Percentiles rank a stretch among this genome's conserved stretches.
phyloP scores from a whole-genome alignment of 2,888 invertebrate species.

The Zaprionus bogoriensis region DNA sequence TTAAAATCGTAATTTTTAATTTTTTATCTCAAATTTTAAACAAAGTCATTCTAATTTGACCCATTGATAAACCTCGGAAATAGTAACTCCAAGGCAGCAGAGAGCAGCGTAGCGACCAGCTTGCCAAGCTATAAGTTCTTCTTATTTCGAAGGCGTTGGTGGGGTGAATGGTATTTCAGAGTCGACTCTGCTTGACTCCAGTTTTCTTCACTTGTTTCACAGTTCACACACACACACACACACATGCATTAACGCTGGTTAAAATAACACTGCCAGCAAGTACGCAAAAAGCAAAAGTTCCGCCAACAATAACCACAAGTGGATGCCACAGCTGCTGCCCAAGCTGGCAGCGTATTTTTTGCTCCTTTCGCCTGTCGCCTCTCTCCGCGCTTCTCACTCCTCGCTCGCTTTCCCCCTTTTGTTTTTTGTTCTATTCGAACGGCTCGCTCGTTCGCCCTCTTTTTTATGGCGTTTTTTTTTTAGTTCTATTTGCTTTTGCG shows the following conservation, averaged over 20 bases:
- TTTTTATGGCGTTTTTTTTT: constrained; percentile 43
- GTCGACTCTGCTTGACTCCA: no score
- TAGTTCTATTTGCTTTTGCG: constrained; percentile 54
- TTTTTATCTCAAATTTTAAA: no score
- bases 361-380: constrained; percentile 1
- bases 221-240: constrained; percentile 4
- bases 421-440: not conserved
- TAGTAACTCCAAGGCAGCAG: no score
- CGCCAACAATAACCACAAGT: constrained; percentile 75
- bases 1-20: no score
- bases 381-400: not conserved
- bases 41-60: no score
- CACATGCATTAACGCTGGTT: constrained; percentile 56
- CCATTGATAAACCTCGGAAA: no score
- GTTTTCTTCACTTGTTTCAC: no score
- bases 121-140: no score
- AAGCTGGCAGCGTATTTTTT: constrained; percentile 34
- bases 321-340: constrained; percentile 69
- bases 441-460: no score
- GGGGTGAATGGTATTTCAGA: no score
- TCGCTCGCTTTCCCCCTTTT: not conserved
- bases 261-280: constrained; percentile 58
- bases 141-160: no score
- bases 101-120: no score
- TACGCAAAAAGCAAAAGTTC: constrained; percentile 67